Evolutionary conservation across 1,140 invertebrate genomes (phyloP).

Genomic region (Akabosia matsudoensis): DNA sequence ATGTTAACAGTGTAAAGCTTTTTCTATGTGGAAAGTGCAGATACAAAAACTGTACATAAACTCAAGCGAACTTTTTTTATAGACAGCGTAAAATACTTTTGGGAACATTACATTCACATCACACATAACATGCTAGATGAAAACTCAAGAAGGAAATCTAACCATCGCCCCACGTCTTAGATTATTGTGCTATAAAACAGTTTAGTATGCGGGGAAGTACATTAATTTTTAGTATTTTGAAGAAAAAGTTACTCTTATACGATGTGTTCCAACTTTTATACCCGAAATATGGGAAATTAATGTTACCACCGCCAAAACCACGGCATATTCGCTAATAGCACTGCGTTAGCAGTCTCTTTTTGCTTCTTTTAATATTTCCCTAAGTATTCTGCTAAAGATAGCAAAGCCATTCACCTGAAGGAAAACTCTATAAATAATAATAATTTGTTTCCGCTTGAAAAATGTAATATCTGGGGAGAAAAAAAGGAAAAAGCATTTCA

Average conservation of each 20-base stretch:
- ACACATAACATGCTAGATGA: background rate
- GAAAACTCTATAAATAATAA: slow-evolving; percentile 10
- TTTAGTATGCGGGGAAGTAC: background rate
- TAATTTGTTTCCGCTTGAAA: slow-evolving; percentile 18
- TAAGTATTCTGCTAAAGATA: background rate
- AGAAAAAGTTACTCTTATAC: background rate
- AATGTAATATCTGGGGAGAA: background rate
- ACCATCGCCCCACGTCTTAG: background rate
- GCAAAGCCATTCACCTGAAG: slow-evolving; percentile 10
- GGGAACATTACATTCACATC: slow-evolving; percentile 2
- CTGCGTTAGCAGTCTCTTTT: background rate
- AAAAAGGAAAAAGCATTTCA: background rate
- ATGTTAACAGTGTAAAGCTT: background rate
- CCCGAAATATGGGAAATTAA: slow-evolving; percentile 10
- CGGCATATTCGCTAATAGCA: background rate
- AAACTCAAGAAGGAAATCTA: slow-evolving; percentile 3
- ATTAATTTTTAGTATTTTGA: background rate
- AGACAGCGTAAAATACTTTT: background rate
- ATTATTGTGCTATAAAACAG: background rate
- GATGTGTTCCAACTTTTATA: no score
- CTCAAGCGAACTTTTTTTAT: no score
- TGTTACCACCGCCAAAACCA: background rate
- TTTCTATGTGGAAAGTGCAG: background rate
- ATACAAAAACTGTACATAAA: no score
- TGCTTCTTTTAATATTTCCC: background rate